These are phyloP conservation scores for Nymphalis io DNA, from an alignment of 1,140 invertebrate species.

Conservation along the genomic window DNA sequence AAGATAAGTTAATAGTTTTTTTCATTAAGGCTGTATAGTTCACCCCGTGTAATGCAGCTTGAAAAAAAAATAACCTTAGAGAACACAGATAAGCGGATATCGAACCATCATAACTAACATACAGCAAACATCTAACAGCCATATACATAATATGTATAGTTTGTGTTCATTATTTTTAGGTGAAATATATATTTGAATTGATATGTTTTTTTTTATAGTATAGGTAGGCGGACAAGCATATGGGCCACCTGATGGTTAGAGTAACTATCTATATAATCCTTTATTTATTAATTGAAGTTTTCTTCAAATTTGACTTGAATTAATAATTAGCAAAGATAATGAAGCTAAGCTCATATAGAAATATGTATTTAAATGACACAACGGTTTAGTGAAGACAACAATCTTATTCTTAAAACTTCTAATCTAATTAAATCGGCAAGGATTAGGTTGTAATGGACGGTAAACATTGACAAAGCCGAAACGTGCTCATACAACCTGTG, in stretches of 20 bases:
- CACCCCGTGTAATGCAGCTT: conserved; percentile 3
- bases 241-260: too few species aligned
- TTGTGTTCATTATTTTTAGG: too few species aligned
- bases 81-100: not conserved
- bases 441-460: conserved; percentile 66
- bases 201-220: too few species aligned
- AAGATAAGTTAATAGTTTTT: too few species aligned
- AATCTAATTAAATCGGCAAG: conserved; percentile 22
- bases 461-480: conserved; percentile 52
- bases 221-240: too few species aligned
- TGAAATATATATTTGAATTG: too few species aligned
- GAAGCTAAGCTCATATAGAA: too few species aligned
- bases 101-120: not conserved
- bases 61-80: not conserved
- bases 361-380: too few species aligned
- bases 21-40: not conserved
- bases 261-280: too few species aligned
- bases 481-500: conserved; percentile 53
- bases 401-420: not conserved
- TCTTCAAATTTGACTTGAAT: too few species aligned
- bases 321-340: too few species aligned
- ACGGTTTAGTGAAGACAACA: not conserved
- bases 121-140: not conserved
- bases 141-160: not conserved
- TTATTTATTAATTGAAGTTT: too few species aligned